phyloP scores from a whole-genome alignment of 2,797 vertebrate species.

The Gambelia wislizenii region DNA sequence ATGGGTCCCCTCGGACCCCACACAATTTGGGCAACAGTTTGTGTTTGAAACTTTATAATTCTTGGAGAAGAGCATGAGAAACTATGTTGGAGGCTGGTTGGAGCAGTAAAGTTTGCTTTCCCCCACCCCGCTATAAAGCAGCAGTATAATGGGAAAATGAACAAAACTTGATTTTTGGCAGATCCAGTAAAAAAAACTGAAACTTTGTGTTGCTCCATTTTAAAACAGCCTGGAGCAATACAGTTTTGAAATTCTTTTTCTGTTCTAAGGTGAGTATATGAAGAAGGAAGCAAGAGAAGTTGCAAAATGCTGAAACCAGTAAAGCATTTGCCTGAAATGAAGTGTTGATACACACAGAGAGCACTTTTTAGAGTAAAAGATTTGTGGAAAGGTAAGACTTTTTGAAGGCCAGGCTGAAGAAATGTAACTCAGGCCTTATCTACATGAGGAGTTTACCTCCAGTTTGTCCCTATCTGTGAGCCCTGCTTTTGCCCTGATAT shows the following conservation, averaged over 20 bases:
- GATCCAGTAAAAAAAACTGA: not conserved
- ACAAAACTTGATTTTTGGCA: not conserved
- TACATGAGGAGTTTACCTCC: too few species aligned
- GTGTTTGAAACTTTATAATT: not conserved
- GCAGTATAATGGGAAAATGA: not conserved
- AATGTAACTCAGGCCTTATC: not conserved
- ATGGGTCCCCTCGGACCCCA: too few species aligned
- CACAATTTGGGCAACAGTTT: too few species aligned
- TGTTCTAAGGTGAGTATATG: fast-evolving
- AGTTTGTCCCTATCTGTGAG: too few species aligned
- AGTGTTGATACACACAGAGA: not conserved
- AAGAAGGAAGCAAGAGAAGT: not conserved
- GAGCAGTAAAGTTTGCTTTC: not conserved
- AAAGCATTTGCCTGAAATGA: too few species aligned
- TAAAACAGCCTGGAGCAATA: not conserved
- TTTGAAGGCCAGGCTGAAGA: not conserved
- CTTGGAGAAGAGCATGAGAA: not conserved
- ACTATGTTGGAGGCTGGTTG: too few species aligned
- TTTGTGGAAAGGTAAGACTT: not conserved
- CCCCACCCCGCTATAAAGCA: not conserved
- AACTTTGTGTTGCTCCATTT: not conserved
- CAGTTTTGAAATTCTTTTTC: fast-evolving
- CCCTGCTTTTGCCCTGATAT: too few species aligned
- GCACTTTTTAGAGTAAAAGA: not conserved
- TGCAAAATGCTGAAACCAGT: not conserved